These are phyloP conservation scores for Thymelicus acteon DNA, from an alignment of 2,888 invertebrate genomes.

Conservation along the genomic window DNA sequence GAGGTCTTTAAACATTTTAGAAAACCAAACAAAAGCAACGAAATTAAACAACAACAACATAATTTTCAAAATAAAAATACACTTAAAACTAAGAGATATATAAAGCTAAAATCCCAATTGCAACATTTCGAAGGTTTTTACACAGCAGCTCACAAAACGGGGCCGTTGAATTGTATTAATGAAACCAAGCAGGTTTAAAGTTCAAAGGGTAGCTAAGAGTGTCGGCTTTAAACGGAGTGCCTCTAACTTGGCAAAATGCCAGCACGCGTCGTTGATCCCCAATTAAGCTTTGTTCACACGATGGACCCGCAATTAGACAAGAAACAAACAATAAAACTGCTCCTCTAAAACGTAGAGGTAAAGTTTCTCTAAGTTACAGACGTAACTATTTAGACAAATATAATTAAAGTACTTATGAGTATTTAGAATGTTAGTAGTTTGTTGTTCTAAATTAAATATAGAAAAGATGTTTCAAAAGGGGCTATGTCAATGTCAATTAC, in stretches of 20 bases:
- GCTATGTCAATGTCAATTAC: too few relatives aligned
- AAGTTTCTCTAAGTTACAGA: too few relatives aligned
- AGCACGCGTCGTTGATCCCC: slow-evolving; percentile 20
- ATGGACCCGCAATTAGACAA: slow-evolving; percentile 12
- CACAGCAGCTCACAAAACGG: neutral
- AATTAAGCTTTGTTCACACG: slow-evolving; percentile 19
- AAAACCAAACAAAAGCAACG: too few relatives aligned
- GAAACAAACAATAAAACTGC: slow-evolving; percentile 10
- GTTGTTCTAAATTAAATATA: too few relatives aligned
- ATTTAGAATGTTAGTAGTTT: too few relatives aligned
- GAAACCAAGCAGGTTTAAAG: slow-evolving; percentile 19
- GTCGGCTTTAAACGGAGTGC: slow-evolving; percentile 17
- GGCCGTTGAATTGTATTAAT: slow-evolving; percentile 21
- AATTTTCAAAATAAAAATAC: too few relatives aligned
- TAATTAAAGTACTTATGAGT: too few relatives aligned
- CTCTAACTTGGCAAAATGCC: slow-evolving; percentile 26
- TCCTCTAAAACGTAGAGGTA: neutral
- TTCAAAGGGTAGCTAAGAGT: slow-evolving; percentile 23
- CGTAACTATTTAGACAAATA: too few relatives aligned
- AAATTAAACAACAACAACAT: too few relatives aligned
- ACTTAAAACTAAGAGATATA: neutral
- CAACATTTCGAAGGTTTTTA: neutral
- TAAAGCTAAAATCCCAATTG: neutral
- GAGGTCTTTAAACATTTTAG: too few relatives aligned
- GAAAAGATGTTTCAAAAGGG: too few relatives aligned